These are phyloP conservation scores for Amiota communis DNA, from an alignment of 2,888 invertebrate species.

Conservation along the genomic window DNA sequence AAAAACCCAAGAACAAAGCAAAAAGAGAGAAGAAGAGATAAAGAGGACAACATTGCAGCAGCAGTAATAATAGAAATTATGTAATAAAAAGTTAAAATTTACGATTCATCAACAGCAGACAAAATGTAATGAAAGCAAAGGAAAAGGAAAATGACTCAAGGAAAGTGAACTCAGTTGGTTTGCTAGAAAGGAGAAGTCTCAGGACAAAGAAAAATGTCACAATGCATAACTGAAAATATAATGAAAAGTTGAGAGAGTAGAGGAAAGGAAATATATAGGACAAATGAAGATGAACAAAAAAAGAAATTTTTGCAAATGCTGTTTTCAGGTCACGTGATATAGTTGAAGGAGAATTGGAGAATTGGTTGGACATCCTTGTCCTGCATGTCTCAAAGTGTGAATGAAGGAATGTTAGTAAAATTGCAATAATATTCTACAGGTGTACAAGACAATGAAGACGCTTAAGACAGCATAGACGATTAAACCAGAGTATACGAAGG, in stretches of 20 bases:
- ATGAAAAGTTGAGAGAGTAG: slow-evolving; percentile 21
- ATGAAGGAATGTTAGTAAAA: slow-evolving; percentile 40
- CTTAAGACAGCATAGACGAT: slow-evolving; percentile 8
- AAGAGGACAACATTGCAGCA: slow-evolving; percentile 37
- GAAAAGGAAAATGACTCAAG: neutral
- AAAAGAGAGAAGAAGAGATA: slow-evolving; percentile 31
- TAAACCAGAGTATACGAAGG: slow-evolving; percentile 20
- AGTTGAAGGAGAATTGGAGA: no score
- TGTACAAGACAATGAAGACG: slow-evolving; percentile 34
- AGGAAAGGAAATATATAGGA: neutral
- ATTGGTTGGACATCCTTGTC: slow-evolving; percentile 28
- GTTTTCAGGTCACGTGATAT: neutral
- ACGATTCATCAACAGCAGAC: slow-evolving; percentile 54
- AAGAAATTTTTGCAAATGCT: neutral
- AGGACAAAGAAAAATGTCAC: slow-evolving; percentile 16
- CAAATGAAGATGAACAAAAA: neutral
- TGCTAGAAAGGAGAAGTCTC: slow-evolving; percentile 16
- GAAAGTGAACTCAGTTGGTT: neutral
- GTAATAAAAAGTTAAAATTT: slow-evolving; percentile 70
- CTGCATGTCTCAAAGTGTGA: slow-evolving; percentile 20
- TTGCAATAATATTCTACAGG: slow-evolving; percentile 46
- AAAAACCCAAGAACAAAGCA: neutral
- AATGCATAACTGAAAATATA: slow-evolving; percentile 12
- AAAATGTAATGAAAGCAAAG: neutral
- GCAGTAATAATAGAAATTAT: slow-evolving; percentile 69